Base-by-base conservation (phyloP, 1,140 invertebrate genomes). In the Drosophila subpulchrella region DNA sequence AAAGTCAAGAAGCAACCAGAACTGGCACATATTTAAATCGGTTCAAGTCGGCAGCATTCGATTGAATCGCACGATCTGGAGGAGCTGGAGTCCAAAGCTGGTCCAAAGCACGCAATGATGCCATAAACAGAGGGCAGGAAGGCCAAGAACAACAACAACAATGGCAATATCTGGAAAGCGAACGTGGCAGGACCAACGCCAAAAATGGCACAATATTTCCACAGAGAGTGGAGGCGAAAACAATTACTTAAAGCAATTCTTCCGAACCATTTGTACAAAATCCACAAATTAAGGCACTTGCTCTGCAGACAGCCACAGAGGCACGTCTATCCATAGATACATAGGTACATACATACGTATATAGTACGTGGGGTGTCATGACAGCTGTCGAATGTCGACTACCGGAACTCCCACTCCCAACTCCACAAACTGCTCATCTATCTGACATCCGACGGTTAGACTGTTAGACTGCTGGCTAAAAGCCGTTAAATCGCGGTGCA, bases 231-330 rank as follows among this genome's bases (percentile, higher is more conserved):
- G 44, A 71, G 80, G 53, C 57, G 62, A 88, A 86, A 86, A 86
- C 82, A 88, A 86, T 86, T 86, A 86, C 82, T 86, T 83, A 74
- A 88, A 80, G 85, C 85, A 85, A 90, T 89, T 89, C 78, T 89
- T 89, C 85, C 85, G 82, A 81, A 75, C 85, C 84, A 89, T 89
- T 89, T 90, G 78, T 81, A 71, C 71, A 51, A 90, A 85, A 85
- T 90, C 71, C 86, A 78, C 85, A 90, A 89, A 90, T 89, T 90
- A 89, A 85, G 78, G 85, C 81, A 84, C 85, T 89, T 90, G 68
- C 77, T 68, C 38, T 17, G 44, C 27, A 47, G 53, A 65, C 41
- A 34, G 60, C 47, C 62, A 46, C 36, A 67, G 47, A 38, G 47
- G 11, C 56, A 74, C 42, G 42, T 44, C 15, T 13, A 41, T 42